A percentile compares a stretch with the other conserved stretches of the same genome.
These are phyloP conservation scores for Dermatophagoides farinae DNA, from an alignment of 1,140 invertebrate species.

Conservation along the genomic window DNA sequence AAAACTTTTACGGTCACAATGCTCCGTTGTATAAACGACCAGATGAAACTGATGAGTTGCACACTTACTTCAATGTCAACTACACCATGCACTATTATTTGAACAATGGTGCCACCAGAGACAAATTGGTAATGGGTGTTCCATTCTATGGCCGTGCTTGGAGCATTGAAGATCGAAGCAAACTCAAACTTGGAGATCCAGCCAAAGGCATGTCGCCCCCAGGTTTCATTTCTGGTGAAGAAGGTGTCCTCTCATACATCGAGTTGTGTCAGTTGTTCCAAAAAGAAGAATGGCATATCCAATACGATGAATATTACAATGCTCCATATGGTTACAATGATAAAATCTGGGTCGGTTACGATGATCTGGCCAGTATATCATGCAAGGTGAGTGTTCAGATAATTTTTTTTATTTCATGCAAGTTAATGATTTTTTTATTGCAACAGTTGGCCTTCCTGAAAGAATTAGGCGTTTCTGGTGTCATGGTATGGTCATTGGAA, in stretches of 20 bases:
- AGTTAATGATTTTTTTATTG: background rate
- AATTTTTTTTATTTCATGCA: background rate
- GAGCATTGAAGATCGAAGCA: conserved; percentile 49
- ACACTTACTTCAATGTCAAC: conserved; percentile 33
- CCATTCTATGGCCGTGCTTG: conserved; percentile 44
- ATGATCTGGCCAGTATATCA: conserved; percentile 41
- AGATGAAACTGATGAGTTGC: conserved; percentile 12
- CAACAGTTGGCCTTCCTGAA: conserved; percentile 20
- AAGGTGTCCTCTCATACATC: conserved; percentile 26
- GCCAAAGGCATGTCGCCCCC: conserved; percentile 62
- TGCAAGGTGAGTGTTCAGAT: conserved; percentile 29
- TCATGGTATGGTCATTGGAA: conserved; percentile 29
- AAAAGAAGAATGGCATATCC: background rate
- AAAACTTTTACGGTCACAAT: conserved; percentile 32
- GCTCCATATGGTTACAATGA: conserved; percentile 35
- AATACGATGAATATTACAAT: conserved; percentile 1
- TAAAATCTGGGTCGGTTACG: conserved; percentile 65
- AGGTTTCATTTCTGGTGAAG: conserved; percentile 34
- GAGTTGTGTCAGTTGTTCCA: conserved; percentile 17
- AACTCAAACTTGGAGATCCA: conserved; percentile 50
- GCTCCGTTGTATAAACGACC: conserved; percentile 25
- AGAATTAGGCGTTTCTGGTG: conserved; percentile 23
- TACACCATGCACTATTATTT: conserved; percentile 32
- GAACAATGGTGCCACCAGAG: conserved; percentile 44
- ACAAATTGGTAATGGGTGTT: conserved; percentile 55